Conservation (phyloP, 2,888 invertebrate species). For the Unio delphinus region DNA sequence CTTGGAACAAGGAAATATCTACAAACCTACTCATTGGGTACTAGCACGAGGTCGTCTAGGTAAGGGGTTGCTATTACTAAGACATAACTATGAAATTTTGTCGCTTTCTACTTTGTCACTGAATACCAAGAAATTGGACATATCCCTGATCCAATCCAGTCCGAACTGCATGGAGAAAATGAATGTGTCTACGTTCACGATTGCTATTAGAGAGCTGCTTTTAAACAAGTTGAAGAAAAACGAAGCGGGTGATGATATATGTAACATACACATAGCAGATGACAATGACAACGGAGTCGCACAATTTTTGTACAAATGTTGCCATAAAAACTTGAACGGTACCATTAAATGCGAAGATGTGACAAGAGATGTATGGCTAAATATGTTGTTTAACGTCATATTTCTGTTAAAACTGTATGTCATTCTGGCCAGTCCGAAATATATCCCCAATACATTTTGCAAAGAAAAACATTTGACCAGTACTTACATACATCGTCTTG, state of each 20-base stretch:
- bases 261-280: constrained; percentile 34
- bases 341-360: constrained; percentile 21
- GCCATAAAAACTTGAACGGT: constrained; percentile 9
- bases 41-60: constrained; percentile 52
- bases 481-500: constrained; percentile 7
- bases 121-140: constrained; percentile 43
- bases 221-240: constrained; percentile 46
- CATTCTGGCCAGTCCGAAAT: constrained; percentile 54
- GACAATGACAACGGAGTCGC: constrained; percentile 15
- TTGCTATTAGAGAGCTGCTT: constrained; percentile 35
- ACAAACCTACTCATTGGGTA: constrained; percentile 45
- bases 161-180: constrained; percentile 43
- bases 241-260: constrained; percentile 33
- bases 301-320: constrained; percentile 23
- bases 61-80: constrained; percentile 52
- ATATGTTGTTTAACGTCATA: constrained; percentile 42
- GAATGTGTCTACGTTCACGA: constrained; percentile 13
- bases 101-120: constrained; percentile 53
- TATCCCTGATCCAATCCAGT: constrained; percentile 47
- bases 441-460: constrained; percentile 51
- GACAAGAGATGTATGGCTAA: constrained; percentile 42
- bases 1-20: constrained; percentile 12
- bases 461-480: constrained; percentile 16
- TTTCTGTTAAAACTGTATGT: constrained; percentile 50
- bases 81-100: constrained; percentile 56